Evolutionary conservation across 2,888 invertebrate species (phyloP).

Genomic region (Laothoe populi): DNA sequence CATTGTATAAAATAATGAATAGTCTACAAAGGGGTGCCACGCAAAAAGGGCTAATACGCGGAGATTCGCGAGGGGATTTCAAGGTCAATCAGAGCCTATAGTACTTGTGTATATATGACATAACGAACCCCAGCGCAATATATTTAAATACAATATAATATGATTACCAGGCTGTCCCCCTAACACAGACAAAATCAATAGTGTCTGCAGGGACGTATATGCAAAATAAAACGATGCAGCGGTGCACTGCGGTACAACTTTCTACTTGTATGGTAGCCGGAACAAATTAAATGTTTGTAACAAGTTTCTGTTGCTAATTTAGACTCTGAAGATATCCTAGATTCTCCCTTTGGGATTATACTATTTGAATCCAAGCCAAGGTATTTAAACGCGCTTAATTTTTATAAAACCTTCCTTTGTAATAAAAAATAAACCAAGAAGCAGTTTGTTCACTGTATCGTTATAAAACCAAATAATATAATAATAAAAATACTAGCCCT

Average conservation of each 20-base stretch:
- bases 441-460: too few relatives aligned
- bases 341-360: background rate
- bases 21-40: conserved; percentile 42
- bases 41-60: conserved; percentile 37
- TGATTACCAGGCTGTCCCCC: conserved; percentile 81
- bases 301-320: conserved; percentile 7
- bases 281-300: conserved; percentile 13
- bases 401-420: too few relatives aligned
- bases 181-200: conserved; percentile 85
- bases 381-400: too few relatives aligned
- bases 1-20: conserved; percentile 29
- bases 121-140: conserved; percentile 62
- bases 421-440: too few relatives aligned
- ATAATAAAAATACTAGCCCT: too few relatives aligned
- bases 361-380: too few relatives aligned
- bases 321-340: background rate
- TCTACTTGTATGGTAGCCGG: conserved; percentile 8
- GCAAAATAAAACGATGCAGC: conserved; percentile 56
- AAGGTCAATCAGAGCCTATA: conserved; percentile 45
- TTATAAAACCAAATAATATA: too few relatives aligned
- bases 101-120: conserved; percentile 34
- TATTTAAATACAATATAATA: conserved; percentile 81
- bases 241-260: conserved; percentile 43
- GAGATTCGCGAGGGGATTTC: conserved; percentile 43
- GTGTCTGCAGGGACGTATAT: conserved; percentile 75